These are phyloP conservation scores for Atrina japonica DNA, from an alignment of 2,888 invertebrate genomes.

Conservation along the genomic window DNA sequence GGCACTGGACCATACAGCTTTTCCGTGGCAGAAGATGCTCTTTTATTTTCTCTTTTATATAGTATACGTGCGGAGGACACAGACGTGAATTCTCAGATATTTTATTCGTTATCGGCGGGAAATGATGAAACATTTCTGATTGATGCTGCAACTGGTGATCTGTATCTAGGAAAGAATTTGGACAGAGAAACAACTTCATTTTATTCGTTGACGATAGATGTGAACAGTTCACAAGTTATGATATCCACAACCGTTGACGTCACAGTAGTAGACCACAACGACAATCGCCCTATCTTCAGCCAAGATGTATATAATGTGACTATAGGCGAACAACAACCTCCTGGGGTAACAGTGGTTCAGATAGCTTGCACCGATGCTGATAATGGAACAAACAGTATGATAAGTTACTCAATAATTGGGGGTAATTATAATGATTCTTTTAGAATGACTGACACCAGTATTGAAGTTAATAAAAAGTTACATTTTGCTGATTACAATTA, in stretches of 20 bases:
- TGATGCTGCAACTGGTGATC: conserved; percentile 92
- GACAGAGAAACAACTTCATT: conserved; percentile 87
- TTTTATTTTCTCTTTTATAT: conserved; percentile 90
- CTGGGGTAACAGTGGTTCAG: conserved; percentile 91
- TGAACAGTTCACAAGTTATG: conserved; percentile 40
- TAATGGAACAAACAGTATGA: conserved; percentile 89
- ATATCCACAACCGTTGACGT: conserved; percentile 90
- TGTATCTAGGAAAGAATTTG: conserved; percentile 90
- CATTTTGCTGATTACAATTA: conserved; percentile 51
- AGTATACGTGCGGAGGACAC: conserved; percentile 92
- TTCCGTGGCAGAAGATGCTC: conserved; percentile 91
- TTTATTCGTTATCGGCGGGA: conserved; percentile 89
- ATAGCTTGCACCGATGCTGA: conserved; percentile 93
- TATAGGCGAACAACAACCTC: conserved; percentile 93
- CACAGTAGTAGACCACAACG: conserved; percentile 94
- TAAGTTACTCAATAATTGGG: conserved; percentile 86
- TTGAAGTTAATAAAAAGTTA: conserved; percentile 50
- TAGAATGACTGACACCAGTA: conserved; percentile 32
- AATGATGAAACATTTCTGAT: conserved; percentile 91
- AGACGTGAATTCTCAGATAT: conserved; percentile 96
- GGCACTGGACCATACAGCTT: conserved; percentile 47
- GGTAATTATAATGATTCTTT: conserved; percentile 61
- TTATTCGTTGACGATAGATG: conserved; percentile 54
- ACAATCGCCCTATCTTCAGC: conserved; percentile 86
- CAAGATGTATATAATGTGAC: conserved; percentile 85